These are phyloP conservation scores for Bovichtus variegatus DNA, from an alignment of 2,797 vertebrate genomes.

Conservation along the genomic window DNA sequence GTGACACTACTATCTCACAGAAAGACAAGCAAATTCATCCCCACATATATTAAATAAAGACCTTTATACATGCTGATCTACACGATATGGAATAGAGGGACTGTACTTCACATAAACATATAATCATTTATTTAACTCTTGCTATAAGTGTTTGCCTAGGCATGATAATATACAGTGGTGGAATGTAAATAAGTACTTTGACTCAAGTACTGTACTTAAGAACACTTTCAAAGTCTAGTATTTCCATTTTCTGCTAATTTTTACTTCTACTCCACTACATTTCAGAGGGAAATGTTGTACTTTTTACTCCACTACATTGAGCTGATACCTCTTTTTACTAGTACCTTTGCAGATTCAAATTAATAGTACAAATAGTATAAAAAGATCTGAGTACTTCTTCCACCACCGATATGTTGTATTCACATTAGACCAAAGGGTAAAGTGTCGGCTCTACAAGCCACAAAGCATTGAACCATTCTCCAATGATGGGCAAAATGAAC, in stretches of 20 bases:
- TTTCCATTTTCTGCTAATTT: too few species aligned
- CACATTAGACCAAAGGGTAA: slow-evolving; percentile 16
- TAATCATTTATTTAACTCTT: not conserved
- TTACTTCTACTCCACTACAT: too few species aligned
- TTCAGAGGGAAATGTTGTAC: too few species aligned
- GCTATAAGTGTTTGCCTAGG: slow-evolving; percentile 9
- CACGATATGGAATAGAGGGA: not conserved
- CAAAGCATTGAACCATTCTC: slow-evolving; percentile 17
- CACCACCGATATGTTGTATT: slow-evolving; percentile 6
- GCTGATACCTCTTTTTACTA: too few species aligned
- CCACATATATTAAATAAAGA: not conserved
- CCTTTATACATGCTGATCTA: not conserved
- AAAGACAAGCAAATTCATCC: not conserved
- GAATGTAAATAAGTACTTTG: too few species aligned
- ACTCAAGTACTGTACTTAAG: too few species aligned
- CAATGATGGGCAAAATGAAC: slow-evolving; percentile 42
- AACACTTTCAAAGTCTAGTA: too few species aligned
- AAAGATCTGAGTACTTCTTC: too few species aligned
- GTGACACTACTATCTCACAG: not conserved
- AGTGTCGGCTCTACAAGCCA: slow-evolving; percentile 11
- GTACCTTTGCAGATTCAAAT: too few species aligned
- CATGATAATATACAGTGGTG: slow-evolving; percentile 19
- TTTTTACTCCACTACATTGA: too few species aligned
- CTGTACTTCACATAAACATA: not conserved
- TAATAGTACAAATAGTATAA: too few species aligned